phyloP scores from a whole-genome alignment of 1,140 invertebrate species.

The Eriocheir sinensis region DNA sequence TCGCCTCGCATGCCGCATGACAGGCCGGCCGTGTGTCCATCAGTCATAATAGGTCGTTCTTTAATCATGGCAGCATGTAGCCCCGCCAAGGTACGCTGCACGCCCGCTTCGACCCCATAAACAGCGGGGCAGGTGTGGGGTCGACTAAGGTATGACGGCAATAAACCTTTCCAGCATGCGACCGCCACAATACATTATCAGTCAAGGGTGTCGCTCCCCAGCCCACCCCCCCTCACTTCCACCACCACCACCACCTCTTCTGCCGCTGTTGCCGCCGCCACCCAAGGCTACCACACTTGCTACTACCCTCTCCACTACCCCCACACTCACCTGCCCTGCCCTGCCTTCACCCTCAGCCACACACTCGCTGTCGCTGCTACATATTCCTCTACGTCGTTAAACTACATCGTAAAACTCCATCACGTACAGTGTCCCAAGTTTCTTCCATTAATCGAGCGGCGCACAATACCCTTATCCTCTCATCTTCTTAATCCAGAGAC shows the following conservation, averaged over 20 bases:
- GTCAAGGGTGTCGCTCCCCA: constrained; percentile 26
- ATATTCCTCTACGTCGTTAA: constrained; percentile 25
- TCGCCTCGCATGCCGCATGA: neutral
- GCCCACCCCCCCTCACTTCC: constrained; percentile 18
- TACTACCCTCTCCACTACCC: neutral
- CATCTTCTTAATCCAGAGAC: constrained; percentile 14
- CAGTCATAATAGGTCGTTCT: constrained; percentile 29
- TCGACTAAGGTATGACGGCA: constrained; percentile 56
- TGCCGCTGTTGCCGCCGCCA: neutral
- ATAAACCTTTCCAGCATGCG: constrained; percentile 59
- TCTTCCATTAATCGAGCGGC: neutral
- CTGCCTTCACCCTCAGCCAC: neutral
- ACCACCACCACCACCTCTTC: neutral
- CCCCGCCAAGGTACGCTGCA: neutral
- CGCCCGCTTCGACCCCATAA: constrained; percentile 49
- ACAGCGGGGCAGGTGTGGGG: constrained; percentile 57
- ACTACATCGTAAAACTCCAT: constrained; percentile 25
- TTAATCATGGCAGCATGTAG: constrained; percentile 23
- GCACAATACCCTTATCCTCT: constrained; percentile 4
- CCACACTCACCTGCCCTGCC: neutral
- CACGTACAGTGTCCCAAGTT: constrained; percentile 4
- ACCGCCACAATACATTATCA: constrained; percentile 54
- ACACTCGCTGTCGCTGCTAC: neutral
- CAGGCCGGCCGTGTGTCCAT: neutral
- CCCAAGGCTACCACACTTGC: neutral